Evolutionary conservation across 2,113 vertebrate genomes (phyloP).

Genomic region (Micronycteris hirsuta): DNA sequence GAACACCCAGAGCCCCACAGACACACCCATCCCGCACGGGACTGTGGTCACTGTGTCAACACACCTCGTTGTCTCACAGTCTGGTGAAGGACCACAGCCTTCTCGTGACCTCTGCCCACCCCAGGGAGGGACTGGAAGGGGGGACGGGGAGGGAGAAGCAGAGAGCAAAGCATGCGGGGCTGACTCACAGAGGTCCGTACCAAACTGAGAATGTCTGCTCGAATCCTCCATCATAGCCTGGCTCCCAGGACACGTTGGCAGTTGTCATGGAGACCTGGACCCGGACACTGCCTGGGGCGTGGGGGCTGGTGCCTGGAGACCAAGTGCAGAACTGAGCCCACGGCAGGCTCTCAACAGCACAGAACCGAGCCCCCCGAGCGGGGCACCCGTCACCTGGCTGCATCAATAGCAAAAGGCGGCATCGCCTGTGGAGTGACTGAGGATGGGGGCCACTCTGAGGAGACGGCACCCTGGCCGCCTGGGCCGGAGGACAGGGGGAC

Average conservation of each 20-base stretch:
- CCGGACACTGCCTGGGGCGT: conserved; percentile 93
- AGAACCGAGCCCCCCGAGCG: neutral
- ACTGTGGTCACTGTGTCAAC: neutral
- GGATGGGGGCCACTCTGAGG: accelerated
- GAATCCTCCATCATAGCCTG: conserved; percentile 97
- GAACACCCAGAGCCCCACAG: neutral
- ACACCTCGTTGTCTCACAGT: neutral
- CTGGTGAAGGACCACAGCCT: neutral
- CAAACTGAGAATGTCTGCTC: conserved; percentile 99
- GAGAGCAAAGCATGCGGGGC: conserved; percentile 98
- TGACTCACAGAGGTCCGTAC: conserved; percentile 99
- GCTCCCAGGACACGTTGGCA: conserved; percentile 98
- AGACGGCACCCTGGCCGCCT: too few relatives aligned
- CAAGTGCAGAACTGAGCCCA: conserved; percentile 32
- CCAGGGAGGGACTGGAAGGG: conserved; percentile 52
- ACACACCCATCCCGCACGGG: neutral
- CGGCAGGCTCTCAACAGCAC: neutral
- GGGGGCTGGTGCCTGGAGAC: conserved; percentile 94
- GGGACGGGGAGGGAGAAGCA: conserved; percentile 82
- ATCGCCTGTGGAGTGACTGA: accelerated
- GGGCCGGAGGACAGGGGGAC: neutral
- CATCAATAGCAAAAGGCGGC: accelerated
- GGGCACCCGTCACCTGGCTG: neutral
- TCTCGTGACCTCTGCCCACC: neutral
- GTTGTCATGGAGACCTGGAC: conserved; percentile 93